A percentile compares a stretch with the other conserved stretches of the same genome.
phyloP scores from a whole-genome alignment of 1,140 invertebrate genomes.

The Apis laboriosa region DNA sequence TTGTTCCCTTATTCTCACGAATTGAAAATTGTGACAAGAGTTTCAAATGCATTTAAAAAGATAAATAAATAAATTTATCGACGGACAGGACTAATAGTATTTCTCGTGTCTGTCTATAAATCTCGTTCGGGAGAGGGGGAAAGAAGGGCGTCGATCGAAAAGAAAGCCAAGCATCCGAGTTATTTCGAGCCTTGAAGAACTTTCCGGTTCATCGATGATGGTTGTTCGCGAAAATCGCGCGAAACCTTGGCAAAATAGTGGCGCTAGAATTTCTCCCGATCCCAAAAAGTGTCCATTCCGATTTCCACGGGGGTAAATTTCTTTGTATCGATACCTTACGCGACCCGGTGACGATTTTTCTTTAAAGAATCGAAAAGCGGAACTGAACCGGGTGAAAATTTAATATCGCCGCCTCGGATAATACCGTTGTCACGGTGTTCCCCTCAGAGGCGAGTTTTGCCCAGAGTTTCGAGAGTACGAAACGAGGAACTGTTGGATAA shows the following conservation, averaged over 20 bases:
- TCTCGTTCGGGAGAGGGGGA: background rate
- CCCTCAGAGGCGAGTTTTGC: background rate
- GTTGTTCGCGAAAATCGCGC: background rate
- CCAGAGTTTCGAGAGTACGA: background rate
- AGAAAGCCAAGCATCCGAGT: background rate
- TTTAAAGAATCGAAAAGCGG: slow-evolving; percentile 7
- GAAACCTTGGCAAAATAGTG: background rate
- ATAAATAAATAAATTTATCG: background rate
- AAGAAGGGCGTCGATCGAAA: background rate
- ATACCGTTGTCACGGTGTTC: slow-evolving; percentile 12
- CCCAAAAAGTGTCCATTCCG: background rate
- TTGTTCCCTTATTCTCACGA: no score
- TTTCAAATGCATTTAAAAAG: no score
- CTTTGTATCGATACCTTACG: background rate
- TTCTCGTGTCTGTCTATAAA: background rate
- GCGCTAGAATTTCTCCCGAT: background rate
- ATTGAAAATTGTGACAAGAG: no score
- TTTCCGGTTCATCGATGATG: slow-evolving; percentile 4
- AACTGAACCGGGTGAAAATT: slow-evolving; percentile 17
- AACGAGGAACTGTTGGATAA: background rate
- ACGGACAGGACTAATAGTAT: no score
- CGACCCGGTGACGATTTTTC: background rate
- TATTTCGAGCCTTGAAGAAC: background rate
- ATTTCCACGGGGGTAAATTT: background rate
- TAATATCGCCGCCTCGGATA: slow-evolving; percentile 16